Evolutionary conservation across 2,113 vertebrate species (phyloP).

Genomic region (Pontoporia blainvillei): DNA sequence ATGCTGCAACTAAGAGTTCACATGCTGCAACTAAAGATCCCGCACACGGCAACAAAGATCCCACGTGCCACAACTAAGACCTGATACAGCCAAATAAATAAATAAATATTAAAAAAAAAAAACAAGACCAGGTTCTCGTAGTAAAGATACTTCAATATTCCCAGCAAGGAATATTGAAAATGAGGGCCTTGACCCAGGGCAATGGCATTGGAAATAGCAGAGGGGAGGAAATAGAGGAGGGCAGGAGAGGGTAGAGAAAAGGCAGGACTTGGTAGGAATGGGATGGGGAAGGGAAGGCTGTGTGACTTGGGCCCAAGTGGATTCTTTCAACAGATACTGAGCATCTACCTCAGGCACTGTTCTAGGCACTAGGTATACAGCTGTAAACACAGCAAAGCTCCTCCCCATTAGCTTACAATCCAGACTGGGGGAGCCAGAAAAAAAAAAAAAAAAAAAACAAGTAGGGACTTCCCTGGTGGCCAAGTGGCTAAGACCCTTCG

Average conservation of each 20-base stretch:
- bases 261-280: background rate
- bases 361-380: background rate
- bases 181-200: background rate
- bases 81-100: no score
- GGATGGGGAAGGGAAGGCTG: background rate
- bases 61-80: no score
- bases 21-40: no score
- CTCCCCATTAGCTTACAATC: background rate
- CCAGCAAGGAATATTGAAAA: background rate
- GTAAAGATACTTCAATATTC: background rate
- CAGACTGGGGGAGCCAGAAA: background rate
- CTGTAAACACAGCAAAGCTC: background rate
- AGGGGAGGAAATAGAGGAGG: background rate
- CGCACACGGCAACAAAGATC: no score
- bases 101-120: no score
- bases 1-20: no score
- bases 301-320: background rate
- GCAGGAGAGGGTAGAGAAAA: background rate
- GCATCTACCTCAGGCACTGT: background rate
- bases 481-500: no score
- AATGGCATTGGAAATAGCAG: background rate
- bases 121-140: background rate
- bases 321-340: background rate
- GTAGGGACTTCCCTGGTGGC: no score
- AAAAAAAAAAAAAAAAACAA: background rate